A percentile compares a stretch with the other conserved stretches of the same genome.
Evolutionary conservation across 2,888 invertebrate species (phyloP).

Genomic region (Rhamnusium bicolor): DNA sequence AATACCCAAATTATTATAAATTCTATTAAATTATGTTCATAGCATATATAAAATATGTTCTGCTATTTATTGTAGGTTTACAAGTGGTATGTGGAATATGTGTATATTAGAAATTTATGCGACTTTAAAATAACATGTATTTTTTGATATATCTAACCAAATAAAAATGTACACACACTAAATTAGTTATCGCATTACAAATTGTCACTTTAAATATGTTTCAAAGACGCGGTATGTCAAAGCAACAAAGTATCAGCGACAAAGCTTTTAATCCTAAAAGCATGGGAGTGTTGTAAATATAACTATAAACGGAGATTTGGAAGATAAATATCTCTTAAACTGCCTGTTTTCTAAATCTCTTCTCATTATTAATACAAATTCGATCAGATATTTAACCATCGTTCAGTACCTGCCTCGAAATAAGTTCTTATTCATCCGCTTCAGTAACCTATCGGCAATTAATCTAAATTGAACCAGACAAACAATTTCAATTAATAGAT

Average conservation of each 20-base stretch:
- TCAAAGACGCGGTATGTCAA: constrained; percentile 4
- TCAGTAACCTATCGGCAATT: constrained; percentile 65
- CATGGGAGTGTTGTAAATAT: constrained; percentile 35
- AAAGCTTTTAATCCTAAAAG: constrained; percentile 33
- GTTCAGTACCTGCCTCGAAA: constrained; percentile 43
- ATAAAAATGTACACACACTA: neutral
- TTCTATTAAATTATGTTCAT: neutral
- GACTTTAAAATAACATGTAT: neutral
- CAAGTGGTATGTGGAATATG: neutral
- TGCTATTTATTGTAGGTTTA: neutral
- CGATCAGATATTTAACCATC: constrained; percentile 46
- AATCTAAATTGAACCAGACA: constrained; percentile 68
- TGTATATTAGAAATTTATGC: neutral
- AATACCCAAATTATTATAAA: neutral
- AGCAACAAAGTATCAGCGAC: constrained; percentile 18
- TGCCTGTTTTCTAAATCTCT: constrained; percentile 38
- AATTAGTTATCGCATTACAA: neutral
- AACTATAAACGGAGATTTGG: constrained; percentile 26
- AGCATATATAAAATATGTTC: neutral
- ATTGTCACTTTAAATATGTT: neutral
- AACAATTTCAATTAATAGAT: constrained; percentile 68
- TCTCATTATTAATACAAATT: constrained; percentile 46
- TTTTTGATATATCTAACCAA: neutral
- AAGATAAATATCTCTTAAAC: constrained; percentile 33
- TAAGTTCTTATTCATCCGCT: constrained; percentile 39